phyloP scores from a whole-genome alignment of 2,797 vertebrate genomes.

The Phyllotis vaccarum region DNA sequence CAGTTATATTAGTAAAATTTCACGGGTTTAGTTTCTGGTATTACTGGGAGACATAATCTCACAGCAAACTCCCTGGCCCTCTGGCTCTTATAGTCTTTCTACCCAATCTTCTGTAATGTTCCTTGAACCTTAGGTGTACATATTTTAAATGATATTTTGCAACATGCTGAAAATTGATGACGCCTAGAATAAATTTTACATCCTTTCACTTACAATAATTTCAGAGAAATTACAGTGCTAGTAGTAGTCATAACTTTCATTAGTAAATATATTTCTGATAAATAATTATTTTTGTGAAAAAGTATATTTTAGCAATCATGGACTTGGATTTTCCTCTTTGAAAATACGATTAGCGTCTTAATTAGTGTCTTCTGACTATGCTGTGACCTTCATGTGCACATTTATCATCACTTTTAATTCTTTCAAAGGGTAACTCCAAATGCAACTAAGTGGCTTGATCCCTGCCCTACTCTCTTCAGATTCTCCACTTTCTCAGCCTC shows the following conservation, averaged over 20 bases:
- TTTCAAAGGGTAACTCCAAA: not conserved
- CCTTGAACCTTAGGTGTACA: not conserved
- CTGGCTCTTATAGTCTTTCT: not conserved
- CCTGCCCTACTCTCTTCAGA: not conserved
- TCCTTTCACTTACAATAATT: not conserved
- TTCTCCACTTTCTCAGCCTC: not conserved
- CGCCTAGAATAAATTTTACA: constrained; percentile 28
- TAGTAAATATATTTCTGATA: not conserved
- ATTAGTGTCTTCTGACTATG: not conserved
- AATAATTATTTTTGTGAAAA: not conserved
- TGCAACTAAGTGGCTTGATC: not conserved
- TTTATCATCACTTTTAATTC: not conserved
- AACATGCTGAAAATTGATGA: constrained; percentile 74
- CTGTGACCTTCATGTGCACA: not conserved
- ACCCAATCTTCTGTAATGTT: not conserved
- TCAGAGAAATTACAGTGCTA: not conserved
- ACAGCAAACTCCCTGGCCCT: not conserved
- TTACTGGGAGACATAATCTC: not conserved
- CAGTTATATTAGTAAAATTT: not conserved
- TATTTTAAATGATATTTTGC: constrained; percentile 60
- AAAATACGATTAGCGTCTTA: not conserved
- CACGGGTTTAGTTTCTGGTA: not conserved
- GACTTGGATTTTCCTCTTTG: not conserved
- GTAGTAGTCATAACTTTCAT: not conserved
- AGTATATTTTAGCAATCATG: not conserved